Conservation (phyloP, 1,140 invertebrate genomes). For the Drosophila prosaltans region DNA sequence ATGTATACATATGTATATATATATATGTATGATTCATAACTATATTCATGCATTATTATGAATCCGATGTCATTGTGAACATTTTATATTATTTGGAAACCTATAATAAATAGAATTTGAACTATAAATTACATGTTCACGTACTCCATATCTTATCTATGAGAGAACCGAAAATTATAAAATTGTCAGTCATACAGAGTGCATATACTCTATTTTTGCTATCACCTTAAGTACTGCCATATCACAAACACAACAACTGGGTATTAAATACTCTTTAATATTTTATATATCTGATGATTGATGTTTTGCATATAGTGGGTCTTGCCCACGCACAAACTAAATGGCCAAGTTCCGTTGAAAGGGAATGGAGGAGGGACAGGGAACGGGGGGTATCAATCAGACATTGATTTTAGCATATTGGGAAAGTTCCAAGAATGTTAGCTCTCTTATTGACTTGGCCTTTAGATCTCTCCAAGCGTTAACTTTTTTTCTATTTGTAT, state of each 20-base stretch:
- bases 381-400: constrained; percentile 38
- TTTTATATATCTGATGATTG: constrained; percentile 39
- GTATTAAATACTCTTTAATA: constrained; percentile 7
- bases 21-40: neutral
- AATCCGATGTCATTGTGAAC: neutral
- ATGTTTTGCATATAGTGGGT: constrained; percentile 52
- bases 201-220: neutral
- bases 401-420: constrained; percentile 34
- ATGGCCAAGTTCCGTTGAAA: neutral
- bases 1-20: too few relatives aligned
- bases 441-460: constrained; percentile 52
- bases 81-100: neutral
- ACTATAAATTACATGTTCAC: constrained; percentile 6
- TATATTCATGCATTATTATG: neutral
- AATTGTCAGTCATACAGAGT: constrained; percentile 10
- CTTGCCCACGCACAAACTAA: constrained; percentile 33
- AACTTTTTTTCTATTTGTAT: neutral
- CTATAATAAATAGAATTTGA: neutral
- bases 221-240: constrained; percentile 11
- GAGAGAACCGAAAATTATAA: constrained; percentile 16
- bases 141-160: constrained; percentile 26
- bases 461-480: constrained; percentile 40
- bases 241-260: constrained; percentile 1
- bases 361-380: too few relatives aligned
- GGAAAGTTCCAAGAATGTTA: constrained; percentile 41